Evolutionary conservation across 2,113 vertebrate species (phyloP), one percentile per base, ranked within the genome.

Genomic region (Perognathus longimembris): DNA sequence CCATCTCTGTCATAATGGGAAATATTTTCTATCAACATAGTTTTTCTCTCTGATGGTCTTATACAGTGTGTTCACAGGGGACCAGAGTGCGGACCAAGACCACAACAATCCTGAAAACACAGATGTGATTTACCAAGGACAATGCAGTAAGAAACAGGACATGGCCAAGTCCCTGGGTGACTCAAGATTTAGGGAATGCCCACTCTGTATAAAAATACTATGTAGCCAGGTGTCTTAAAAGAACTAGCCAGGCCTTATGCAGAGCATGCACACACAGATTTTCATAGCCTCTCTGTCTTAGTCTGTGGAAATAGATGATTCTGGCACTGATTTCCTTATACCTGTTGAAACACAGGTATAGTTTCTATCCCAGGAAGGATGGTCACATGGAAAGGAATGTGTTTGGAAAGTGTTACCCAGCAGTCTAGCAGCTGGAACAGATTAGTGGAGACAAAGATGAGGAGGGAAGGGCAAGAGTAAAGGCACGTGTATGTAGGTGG

Each of bases 1-100:
- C 38, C 10, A 30, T 78, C 4, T 59, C 28, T 57, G 9, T 85
- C 50, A 54, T 32, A 20, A n/a, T 36, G 30, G 30, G 67, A 70
- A 87, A 9, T 21, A 69, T 70, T 89, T 92, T 45, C 38, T 82
- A 75, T 73, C 34, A 88, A 90, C 90, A 34, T n/a, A 15, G 20
- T 57, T 61, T 7, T 75, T 63, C 9, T 17, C 6, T 77, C 21
- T 64, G 22, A 80, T 64, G n/a, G 79, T 36, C 45, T 64, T 40
- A 88, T 69, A 17, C 12, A 18, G 63, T 3, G 4, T 1, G 30
- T 6, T 61, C 63, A 67, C 21, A 28, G 7, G 45, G 21, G 36
- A 64, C 8, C 14, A 50, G 20, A 79, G 21, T 38, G 45, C 59
- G 17, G 15, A 30, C 21, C 18, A 34, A 64, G 24, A 30, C 2